phyloP scores from a whole-genome alignment of 2,797 vertebrate species.

The Chaenodraco wilsoni region DNA sequence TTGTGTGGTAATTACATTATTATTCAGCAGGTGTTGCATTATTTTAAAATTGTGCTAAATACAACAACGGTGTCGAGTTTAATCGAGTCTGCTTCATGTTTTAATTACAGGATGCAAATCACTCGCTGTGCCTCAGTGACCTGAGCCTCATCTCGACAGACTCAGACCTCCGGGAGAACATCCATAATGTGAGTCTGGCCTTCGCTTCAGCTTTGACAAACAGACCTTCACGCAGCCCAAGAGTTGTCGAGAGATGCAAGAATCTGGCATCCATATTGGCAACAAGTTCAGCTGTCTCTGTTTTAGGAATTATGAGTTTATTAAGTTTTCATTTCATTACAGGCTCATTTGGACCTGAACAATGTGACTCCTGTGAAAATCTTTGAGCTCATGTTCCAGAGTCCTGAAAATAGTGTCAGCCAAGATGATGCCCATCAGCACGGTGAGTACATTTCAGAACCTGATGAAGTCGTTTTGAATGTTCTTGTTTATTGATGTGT shows the following conservation, averaged over 20 bases:
- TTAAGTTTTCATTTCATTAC: slow-evolving; percentile 41
- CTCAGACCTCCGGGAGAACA: slow-evolving; percentile 92
- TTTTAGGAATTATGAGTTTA: background rate
- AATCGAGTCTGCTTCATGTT: slow-evolving; percentile 48
- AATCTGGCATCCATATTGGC: background rate
- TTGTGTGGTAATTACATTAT: background rate
- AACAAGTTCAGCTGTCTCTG: background rate
- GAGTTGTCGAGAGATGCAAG: background rate
- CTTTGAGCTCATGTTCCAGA: slow-evolving; percentile 98
- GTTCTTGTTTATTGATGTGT: slow-evolving; percentile 7
- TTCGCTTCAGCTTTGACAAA: slow-evolving; percentile 19
- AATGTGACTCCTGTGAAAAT: slow-evolving; percentile 93
- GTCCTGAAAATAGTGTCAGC: slow-evolving; percentile 89
- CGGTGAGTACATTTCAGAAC: slow-evolving; percentile 76
- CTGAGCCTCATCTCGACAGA: slow-evolving; percentile 97
- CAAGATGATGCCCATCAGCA: slow-evolving; percentile 89
- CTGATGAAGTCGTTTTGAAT: background rate
- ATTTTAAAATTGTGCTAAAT: slow-evolving; percentile 14
- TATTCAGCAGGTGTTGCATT: background rate
- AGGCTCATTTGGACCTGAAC: slow-evolving; percentile 92
- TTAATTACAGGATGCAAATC: slow-evolving; percentile 92
- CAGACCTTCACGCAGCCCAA: background rate
- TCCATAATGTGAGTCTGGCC: slow-evolving; percentile 88
- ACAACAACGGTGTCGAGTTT: slow-evolving; percentile 25
- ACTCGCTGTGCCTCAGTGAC: slow-evolving; percentile 97